phyloP scores from a whole-genome alignment of 2,113 vertebrate genomes.

The Pycnonotus jocosus region DNA sequence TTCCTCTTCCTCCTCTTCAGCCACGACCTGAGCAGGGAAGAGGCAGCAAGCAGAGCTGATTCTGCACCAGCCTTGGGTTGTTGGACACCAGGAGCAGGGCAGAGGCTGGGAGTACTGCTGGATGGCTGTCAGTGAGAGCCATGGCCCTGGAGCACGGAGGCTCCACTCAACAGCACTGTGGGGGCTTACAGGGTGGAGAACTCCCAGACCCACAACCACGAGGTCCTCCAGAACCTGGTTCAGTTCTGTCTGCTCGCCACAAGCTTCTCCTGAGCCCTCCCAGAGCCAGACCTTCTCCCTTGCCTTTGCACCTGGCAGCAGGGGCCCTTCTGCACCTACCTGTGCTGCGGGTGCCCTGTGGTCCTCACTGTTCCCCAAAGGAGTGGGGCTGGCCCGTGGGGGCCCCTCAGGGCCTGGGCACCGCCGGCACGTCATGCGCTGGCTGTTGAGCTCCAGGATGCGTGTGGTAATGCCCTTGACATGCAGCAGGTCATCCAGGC shows the following conservation, averaged over 20 bases:
- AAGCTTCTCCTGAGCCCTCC: background rate
- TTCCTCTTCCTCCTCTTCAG: background rate
- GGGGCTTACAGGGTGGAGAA: background rate
- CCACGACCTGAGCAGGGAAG: background rate
- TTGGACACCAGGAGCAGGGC: background rate
- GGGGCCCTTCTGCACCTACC: background rate
- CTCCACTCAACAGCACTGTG: background rate
- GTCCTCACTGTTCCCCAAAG: background rate
- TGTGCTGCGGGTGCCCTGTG: background rate
- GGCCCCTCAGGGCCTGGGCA: background rate
- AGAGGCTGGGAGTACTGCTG: background rate
- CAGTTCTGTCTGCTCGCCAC: background rate
- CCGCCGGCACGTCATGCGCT: slow-evolving; percentile 29
- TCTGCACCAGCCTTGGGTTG: background rate
- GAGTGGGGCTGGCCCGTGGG: background rate
- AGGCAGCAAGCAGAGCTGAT: background rate
- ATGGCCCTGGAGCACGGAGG: too few relatives aligned
- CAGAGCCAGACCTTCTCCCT: background rate
- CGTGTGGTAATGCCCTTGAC: slow-evolving; percentile 64
- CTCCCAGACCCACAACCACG: fast-evolving
- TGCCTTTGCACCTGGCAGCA: background rate
- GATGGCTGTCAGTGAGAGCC: background rate
- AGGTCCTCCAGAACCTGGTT: background rate
- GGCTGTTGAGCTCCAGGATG: slow-evolving; percentile 60
- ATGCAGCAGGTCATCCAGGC: slow-evolving; percentile 42